Evolutionary conservation across 2,797 vertebrate species (phyloP), one percentile per base, ranked within the genome.

Genomic region (Hyperoplus lanceolatus): DNA sequence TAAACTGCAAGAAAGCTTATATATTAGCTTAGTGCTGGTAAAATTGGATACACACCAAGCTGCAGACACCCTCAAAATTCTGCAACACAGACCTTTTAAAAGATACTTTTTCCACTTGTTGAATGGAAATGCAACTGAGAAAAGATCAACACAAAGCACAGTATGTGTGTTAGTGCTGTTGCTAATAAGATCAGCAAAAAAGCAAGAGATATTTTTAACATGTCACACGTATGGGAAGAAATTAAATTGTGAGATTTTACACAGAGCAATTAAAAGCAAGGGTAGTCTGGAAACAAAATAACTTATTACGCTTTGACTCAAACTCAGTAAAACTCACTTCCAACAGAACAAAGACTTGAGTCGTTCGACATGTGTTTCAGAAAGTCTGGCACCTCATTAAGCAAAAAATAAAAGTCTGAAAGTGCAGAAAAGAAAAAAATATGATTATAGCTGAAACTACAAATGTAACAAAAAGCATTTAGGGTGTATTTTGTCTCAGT

Each of bases 401-500:
- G 43, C 42, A 7, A 55, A 60, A 21, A 59, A 21, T 11, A 42
- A 13, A 4, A 7, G 3, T 57, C 41, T 21, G 1, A 46, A 39
- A 73, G 67, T 43, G 39, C 1, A 8, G 5, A 21, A 18, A 45
- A 46, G 15, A 42, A n/a, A 62, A 18, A 43, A 56, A 60, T 38
- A 13, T 1, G 3, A 51, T 48, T 80, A 70, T 13, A 67, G n/a
- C 48, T 75, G 42, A 71, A 85, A 48, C 18, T n/a, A 56, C 9
- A 65, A 46, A 57, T 56, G 15, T 21, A 18, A 21, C 6, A 29
- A 72, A 42, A 58, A 63, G 21, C 16, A 8, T 42, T 18, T 9
- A 13, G 50, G 79, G 38, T n/a, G 38, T 71, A 8, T 65, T n/a
- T 36, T 3, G 53, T 38, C 62, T 68, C 6, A 3, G 50, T 7